Conservation (phyloP, 2,797 vertebrate species). For the Chanos chanos region DNA sequence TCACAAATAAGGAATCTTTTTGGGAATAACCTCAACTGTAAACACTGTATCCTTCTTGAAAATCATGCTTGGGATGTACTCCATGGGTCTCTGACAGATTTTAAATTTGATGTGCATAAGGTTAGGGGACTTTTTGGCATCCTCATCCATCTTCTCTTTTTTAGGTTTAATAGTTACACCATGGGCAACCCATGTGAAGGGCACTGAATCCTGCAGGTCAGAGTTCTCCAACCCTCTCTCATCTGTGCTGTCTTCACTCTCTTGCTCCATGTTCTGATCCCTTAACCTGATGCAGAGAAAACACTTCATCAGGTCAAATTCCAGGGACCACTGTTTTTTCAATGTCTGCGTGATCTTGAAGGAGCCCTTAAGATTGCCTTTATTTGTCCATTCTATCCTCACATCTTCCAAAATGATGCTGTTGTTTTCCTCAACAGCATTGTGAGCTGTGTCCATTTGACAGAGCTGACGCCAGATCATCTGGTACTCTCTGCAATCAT, state of each 20-base stretch:
- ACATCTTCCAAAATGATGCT: conserved; percentile 75
- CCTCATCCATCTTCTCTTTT: fast-evolving
- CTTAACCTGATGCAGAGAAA: conserved; percentile 82
- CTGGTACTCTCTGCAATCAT: conserved; percentile 52
- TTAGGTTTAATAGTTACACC: conserved; percentile 57
- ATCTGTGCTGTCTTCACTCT: conserved; percentile 42
- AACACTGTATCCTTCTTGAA: conserved; percentile 56
- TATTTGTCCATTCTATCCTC: conserved; percentile 59
- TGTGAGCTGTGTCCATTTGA: conserved; percentile 76
- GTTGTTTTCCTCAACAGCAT: conserved; percentile 72
- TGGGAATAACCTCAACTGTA: conserved; percentile 84
- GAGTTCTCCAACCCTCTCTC: neutral
- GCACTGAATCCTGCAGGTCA: conserved; percentile 5
- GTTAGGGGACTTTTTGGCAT: neutral
- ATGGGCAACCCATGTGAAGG: conserved; percentile 87
- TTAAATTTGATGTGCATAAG: conserved; percentile 63
- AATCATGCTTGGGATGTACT: conserved; percentile 65
- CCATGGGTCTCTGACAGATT: conserved; percentile 70
- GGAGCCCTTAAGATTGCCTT: conserved; percentile 60
- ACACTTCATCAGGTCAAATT: conserved; percentile 69
- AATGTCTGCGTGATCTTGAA: conserved; percentile 59
- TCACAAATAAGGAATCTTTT: conserved; percentile 83
- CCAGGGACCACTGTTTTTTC: conserved; percentile 64
- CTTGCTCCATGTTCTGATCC: conserved; percentile 50
- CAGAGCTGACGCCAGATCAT: conserved; percentile 77